Conservation (phyloP, 2,797 vertebrate genomes). For the Xiphophorus birchmanni region DNA sequence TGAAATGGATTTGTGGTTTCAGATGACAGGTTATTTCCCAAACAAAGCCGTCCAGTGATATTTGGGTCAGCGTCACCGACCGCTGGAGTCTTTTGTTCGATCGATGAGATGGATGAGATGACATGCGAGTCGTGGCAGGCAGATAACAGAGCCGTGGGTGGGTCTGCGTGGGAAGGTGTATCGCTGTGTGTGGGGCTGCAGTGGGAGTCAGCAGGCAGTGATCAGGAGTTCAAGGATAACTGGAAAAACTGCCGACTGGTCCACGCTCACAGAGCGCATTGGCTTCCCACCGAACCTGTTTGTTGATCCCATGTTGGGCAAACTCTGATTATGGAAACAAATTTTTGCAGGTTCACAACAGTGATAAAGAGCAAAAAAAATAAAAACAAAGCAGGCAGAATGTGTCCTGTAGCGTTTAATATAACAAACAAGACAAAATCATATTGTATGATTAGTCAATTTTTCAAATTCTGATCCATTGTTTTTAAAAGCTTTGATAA, state of each 20-base stretch:
- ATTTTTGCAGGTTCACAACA: neutral
- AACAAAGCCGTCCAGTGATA: neutral
- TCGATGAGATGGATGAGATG: slow-evolving; percentile 35
- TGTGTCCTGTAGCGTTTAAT: neutral
- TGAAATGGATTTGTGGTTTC: neutral
- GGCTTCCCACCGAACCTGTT: neutral
- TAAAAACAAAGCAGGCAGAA: neutral
- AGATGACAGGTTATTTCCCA: neutral
- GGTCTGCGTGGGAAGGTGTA: slow-evolving; percentile 46
- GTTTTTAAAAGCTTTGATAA: neutral
- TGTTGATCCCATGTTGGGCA: neutral
- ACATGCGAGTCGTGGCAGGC: slow-evolving; percentile 43
- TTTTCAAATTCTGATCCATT: neutral
- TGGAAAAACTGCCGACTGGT: slow-evolving; percentile 14
- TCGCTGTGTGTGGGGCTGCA: slow-evolving; percentile 3
- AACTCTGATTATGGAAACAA: neutral
- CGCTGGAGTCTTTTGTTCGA: slow-evolving; percentile 22
- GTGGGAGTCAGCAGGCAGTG: slow-evolving; percentile 8
- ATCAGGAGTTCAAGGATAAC: slow-evolving; percentile 37
- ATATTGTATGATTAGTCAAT: neutral
- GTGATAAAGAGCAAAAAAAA: neutral
- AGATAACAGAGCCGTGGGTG: slow-evolving; percentile 29
- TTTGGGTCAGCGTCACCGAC: slow-evolving; percentile 7
- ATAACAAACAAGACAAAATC: neutral
- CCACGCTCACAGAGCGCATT: neutral